Base-by-base conservation (phyloP, 2,113 vertebrate species). In the Murina feae region DNA sequence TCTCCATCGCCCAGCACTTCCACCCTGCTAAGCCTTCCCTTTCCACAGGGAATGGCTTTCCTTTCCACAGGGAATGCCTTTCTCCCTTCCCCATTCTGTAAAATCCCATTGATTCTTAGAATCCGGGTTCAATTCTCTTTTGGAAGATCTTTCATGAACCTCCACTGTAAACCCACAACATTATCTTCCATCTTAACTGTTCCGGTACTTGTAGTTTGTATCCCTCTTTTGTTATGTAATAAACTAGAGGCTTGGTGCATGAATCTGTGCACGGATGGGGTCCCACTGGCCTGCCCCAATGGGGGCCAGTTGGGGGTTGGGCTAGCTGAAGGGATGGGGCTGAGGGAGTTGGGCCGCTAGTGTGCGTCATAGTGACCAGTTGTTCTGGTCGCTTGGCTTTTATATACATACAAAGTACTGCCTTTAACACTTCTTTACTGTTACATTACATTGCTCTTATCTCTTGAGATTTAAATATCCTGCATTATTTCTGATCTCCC, bases 401-500 rank as follows among this genome's bases (percentile, higher is more conserved):
- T 60, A 60, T 25, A 60, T 23, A 25, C 44, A 44, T 58, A 25
- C 28, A 60, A 72, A 76, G 90, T 8, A 21, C 39, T 72, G 25
- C 68, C 68, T 63, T 92, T 74, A 30, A 25, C 32, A 42, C 85
- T 47, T 72, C 53, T 37, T 91, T n/a, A 37, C 5, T 92, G 13
- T 84, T 80, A 13, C 9, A 51, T 21, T 51, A 13, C 53, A 74
- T 53, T 78, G 42, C n/a, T 76, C 72, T 93, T 51, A 0, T 91
- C 72, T 68, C 47, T 92, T 74, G 21, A 60, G 53, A 76, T 44
- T 92, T 85, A 95, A 85, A 81, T 76, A 55, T 20, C 92, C 23
- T 92, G 35, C 20, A 28, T 82, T 89, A 79, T 94, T 96, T 91
- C 53, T 85, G 80, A 87, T 17, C 51, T 95, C 76, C 35, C 16